Percentiles rank a stretch among this genome's conserved stretches.
Conservation (phyloP, 1,140 invertebrate genomes). For the Atta colombica region DNA sequence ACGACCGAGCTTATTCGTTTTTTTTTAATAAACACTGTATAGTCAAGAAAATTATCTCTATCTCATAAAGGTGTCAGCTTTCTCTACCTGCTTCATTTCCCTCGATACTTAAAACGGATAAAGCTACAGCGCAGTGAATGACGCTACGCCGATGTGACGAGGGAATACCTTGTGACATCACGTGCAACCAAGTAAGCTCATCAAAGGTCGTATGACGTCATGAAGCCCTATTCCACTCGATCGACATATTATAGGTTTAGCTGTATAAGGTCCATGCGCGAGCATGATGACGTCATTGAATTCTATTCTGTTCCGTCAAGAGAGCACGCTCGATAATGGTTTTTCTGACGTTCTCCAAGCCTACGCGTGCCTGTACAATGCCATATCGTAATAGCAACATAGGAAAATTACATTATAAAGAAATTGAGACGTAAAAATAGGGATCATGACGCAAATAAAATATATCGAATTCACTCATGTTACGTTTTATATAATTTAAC, state of each 20-base stretch:
- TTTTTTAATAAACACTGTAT: conserved; percentile 13
- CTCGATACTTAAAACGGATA: conserved; percentile 13
- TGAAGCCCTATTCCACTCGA: conserved; percentile 47
- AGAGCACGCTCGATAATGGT: conserved; percentile 50
- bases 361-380: conserved; percentile 18
- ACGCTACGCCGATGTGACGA: conserved; percentile 13
- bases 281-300: conserved; percentile 42
- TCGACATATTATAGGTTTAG: conserved; percentile 37
- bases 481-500: not conserved
- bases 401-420: not conserved
- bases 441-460: not conserved
- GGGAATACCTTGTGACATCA: conserved; percentile 32
- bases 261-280: not conserved
- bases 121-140: not conserved
- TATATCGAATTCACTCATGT: not conserved
- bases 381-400: conserved; percentile 28
- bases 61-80: not conserved
- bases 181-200: conserved; percentile 45
- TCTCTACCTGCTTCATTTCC: conserved; percentile 2
- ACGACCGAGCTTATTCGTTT: not conserved
- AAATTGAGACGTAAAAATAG: not conserved
- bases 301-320: conserved; percentile 10
- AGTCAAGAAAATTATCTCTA: conserved; percentile 23
- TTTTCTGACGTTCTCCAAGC: conserved; percentile 40
- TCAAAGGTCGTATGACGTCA: conserved; percentile 39